These are phyloP conservation scores for Drosophila seclusa DNA, from an alignment of 2,888 invertebrate genomes.

Conservation along the genomic window DNA sequence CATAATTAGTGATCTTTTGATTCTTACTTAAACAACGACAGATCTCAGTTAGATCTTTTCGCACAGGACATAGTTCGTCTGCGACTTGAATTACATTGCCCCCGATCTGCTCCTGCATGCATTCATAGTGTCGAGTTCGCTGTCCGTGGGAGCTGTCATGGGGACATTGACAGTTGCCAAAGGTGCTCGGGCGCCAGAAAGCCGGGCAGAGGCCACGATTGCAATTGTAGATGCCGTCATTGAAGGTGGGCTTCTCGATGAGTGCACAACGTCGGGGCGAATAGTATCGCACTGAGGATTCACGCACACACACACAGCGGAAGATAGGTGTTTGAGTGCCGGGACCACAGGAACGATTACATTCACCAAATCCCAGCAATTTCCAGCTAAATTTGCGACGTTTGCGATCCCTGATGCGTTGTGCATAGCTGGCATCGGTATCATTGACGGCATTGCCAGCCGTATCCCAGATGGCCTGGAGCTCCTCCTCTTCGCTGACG, in stretches of 20 bases:
- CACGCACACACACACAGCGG: slow-evolving; percentile 87
- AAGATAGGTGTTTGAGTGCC: slow-evolving; percentile 83
- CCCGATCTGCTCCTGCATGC: slow-evolving; percentile 85
- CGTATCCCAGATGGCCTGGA: slow-evolving; percentile 82
- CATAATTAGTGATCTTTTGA: background rate
- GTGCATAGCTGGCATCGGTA: slow-evolving; percentile 56
- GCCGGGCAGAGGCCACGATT: slow-evolving; percentile 92
- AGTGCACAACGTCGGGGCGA: slow-evolving; percentile 89
- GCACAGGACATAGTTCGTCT: slow-evolving; percentile 87
- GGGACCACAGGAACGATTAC: slow-evolving; percentile 92
- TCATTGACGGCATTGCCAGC: slow-evolving; percentile 77
- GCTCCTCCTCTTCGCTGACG: slow-evolving; percentile 83
- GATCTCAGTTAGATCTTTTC: slow-evolving; percentile 83
- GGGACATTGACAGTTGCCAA: slow-evolving; percentile 92
- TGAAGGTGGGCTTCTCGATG: slow-evolving; percentile 87
- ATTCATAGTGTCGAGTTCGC: slow-evolving; percentile 90
- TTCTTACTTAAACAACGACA: slow-evolving; percentile 83
- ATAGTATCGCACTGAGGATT: slow-evolving; percentile 88
- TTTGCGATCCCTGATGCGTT: slow-evolving; percentile 84
- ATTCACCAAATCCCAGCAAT: slow-evolving; percentile 90
- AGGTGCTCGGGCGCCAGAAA: slow-evolving; percentile 91
- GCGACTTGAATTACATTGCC: slow-evolving; percentile 85
- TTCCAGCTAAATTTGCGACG: slow-evolving; percentile 89
- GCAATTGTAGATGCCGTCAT: slow-evolving; percentile 88
- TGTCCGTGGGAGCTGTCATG: slow-evolving; percentile 86